Base-by-base conservation (phyloP, 2,113 vertebrate species). In the Bos indicus region DNA sequence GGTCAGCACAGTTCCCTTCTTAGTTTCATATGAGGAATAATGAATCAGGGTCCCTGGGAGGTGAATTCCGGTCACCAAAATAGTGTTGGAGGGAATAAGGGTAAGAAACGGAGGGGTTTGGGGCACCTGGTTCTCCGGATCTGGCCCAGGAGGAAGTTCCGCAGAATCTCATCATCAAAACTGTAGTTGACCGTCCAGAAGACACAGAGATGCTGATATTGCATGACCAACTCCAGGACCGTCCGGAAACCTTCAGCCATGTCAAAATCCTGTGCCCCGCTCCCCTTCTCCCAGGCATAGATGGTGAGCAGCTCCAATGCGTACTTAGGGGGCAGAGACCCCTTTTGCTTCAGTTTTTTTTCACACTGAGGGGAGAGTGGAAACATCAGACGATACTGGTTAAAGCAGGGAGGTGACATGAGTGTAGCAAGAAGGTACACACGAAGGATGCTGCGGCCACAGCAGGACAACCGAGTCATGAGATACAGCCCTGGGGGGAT, bases 151-250 rank as follows among this genome's bases (percentile, higher is more conserved):
- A 98, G 95, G 93, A 98, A 97, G 3, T 33, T 17, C 71, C 88
- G 40, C 15, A 96, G 1, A 0, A 0, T 11, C n/a, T 82, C 43
- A 2, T 98, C 52, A 1, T 96, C 15, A 1, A 98, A 94, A 88
- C 51, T 60, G 93, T 98, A 98, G 48, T 96, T 95, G 62, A 97
- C 30, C 0, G 2, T 96, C 98, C 98, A 98, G 91, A 93, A 98
- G 93, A 98, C 19, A 17, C 97, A 97, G 81, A 98, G 96, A 14
- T 97, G 54, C 28, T n/a, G 77, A 2, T 98, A 97, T 0, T 54
- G 59, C 3, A 23, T 96, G 77, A 98, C 40, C 88, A 98, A 21
- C 12, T 97, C 87, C 77, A 98, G 96, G 43, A 98, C 95, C 0
- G 97, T 96, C 40, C 62, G 91, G 95, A 98, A 98, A 7, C 98